Evolutionary conservation across 2,888 invertebrate genomes (phyloP), one percentile per base, ranked within the genome.

Genomic region (Himalopsyche japonica): DNA sequence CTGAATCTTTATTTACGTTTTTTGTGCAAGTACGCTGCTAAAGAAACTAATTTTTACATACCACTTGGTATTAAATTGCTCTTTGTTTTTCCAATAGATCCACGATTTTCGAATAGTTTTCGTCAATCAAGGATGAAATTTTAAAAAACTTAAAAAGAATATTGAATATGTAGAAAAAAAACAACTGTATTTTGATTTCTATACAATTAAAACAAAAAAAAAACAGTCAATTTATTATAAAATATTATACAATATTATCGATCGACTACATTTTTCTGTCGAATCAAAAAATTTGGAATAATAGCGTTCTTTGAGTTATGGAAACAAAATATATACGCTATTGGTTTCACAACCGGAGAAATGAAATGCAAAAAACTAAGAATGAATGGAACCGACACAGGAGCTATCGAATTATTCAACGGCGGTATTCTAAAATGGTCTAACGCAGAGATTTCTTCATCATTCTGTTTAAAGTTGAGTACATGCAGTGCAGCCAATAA

Each of bases 401-500:
- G 86, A 15, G 79, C 81, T 24, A 82, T 49, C 12, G 82, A 37
- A 80, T 85, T 85, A 70, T 84, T 79, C 32, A 87, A 82, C 6
- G 87, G 87, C 8, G 87, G 85, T 49, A 84, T 80, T 57, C 70
- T 85, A 24, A 82, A 86, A 20, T 77, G 86, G 37, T 85, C 82
- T 76, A 86, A 64, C 6, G 79, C 43, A 6, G 20, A 27, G 43
- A 76, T 27, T 24, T 37, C 80, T n/a, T 84, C 82, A 15, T 47
- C 81, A 10, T 85, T 64, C 12, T 84, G 64, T 18, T 32, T 78
- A 12, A 48, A 88, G 43, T 89, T 89, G 82, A 91, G 91, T 84
- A 90, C 88, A 86, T 89, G 88, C 87, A 90, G 91, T 5, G 90
- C 89, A 76, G 88, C 89, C 18, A 90, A 87, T 70, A 90, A 86